phyloP scores from a whole-genome alignment of 2,113 vertebrate genomes.

The Ginglymostoma cirratum region DNA sequence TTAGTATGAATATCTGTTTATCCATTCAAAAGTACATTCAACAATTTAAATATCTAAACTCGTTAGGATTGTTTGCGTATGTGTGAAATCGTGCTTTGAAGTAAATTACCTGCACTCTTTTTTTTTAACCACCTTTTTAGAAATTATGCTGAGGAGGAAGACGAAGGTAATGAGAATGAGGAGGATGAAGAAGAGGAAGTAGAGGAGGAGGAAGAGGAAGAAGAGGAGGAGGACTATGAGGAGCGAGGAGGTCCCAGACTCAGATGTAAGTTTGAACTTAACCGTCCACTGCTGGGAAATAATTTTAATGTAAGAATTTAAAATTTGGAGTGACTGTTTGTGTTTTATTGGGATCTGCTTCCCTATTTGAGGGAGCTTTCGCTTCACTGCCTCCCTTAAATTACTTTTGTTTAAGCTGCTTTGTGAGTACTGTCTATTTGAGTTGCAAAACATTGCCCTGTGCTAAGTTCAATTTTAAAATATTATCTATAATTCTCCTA shows the following conservation, averaged over 20 bases:
- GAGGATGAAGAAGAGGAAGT: conserved; percentile 60
- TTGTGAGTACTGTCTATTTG: not conserved
- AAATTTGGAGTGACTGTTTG: not conserved
- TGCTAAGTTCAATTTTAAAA: not conserved
- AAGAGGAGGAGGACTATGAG: conserved; percentile 68
- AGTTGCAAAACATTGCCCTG: not conserved
- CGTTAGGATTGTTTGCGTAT: not conserved
- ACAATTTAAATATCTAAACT: not conserved
- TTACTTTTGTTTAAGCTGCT: not conserved
- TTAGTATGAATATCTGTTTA: not conserved
- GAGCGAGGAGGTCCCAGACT: conserved; percentile 78
- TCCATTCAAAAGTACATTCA: not conserved
- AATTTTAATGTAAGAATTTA: not conserved
- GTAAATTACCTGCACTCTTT: not conserved
- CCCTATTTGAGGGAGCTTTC: not conserved
- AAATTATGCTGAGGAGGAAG: conserved; percentile 79
- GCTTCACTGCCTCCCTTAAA: not conserved
- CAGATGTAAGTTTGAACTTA: conserved; percentile 67
- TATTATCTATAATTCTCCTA: not conserved
- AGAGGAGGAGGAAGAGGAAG: conserved; percentile 61
- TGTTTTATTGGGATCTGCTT: not conserved
- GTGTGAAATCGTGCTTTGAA: conserved; percentile 34
- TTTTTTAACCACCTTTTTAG: conserved; percentile 49
- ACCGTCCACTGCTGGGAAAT: not conserved
- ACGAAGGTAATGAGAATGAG: conserved; percentile 76